phyloP scores from a whole-genome alignment of 2,113 vertebrate species.

The Noturus placidus region DNA sequence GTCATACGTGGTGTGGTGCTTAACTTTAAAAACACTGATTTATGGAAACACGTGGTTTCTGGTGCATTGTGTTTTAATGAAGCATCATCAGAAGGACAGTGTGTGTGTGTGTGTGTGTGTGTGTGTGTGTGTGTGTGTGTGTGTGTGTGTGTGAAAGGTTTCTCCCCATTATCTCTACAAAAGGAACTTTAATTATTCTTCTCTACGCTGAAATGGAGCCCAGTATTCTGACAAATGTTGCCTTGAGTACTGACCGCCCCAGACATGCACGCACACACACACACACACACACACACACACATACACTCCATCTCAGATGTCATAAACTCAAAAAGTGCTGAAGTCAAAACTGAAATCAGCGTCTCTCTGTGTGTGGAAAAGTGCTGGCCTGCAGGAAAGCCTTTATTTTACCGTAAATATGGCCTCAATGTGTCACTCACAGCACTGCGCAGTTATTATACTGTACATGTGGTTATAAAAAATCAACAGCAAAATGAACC shows the following conservation, averaged over 20 bases:
- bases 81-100: slow-evolving; percentile 10
- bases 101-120: not conserved
- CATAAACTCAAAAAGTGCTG: not conserved
- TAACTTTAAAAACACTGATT: not conserved
- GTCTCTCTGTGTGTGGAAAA: not conserved
- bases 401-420: not conserved
- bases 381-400: not conserved
- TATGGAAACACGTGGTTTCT: not conserved
- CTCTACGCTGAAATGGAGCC: slow-evolving; percentile 13
- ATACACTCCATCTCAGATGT: not conserved
- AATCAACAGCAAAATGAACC: not conserved
- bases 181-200: slow-evolving; percentile 30
- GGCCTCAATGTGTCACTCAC: slow-evolving; percentile 9
- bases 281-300: too few relatives aligned
- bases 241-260: not conserved
- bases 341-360: not conserved
- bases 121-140: slow-evolving; percentile 1
- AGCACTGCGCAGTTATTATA: not conserved
- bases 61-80: slow-evolving; percentile 15
- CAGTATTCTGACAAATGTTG: slow-evolving; percentile 20
- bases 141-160: slow-evolving; percentile 21
- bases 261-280: too few relatives aligned
- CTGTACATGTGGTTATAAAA: not conserved
- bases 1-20: not conserved
- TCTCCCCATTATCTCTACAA: not conserved